Evolutionary conservation across 2,888 invertebrate species (phyloP).

Genomic region (Dastarcus helophoroides): DNA sequence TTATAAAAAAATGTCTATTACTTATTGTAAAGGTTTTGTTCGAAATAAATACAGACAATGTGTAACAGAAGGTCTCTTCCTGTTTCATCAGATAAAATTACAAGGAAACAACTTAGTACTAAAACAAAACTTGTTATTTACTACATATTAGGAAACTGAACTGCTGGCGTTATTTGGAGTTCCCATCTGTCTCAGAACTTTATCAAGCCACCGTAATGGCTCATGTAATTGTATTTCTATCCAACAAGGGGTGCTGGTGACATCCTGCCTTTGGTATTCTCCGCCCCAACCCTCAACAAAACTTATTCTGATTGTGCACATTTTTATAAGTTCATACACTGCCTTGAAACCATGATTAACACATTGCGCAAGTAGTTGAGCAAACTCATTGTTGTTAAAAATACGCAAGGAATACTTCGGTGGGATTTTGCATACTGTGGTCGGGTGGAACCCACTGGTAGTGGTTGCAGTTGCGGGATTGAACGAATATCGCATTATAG

Average conservation of each 20-base stretch:
- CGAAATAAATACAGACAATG: no score
- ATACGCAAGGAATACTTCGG: slow-evolving; percentile 95
- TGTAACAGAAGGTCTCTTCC: no score
- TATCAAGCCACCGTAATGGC: slow-evolving; percentile 96
- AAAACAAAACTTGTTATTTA: slow-evolving; percentile 3
- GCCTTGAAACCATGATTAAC: slow-evolving; percentile 98
- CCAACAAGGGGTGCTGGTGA: slow-evolving; percentile 99
- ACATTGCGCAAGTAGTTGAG: slow-evolving; percentile 86
- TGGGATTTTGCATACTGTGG: slow-evolving; percentile 98
- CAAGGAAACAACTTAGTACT: slow-evolving; percentile 4
- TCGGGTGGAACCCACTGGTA: slow-evolving; percentile 97
- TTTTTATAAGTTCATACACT: slow-evolving; percentile 97
- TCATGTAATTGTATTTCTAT: slow-evolving; percentile 97
- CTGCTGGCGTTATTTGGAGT: slow-evolving; percentile 95
- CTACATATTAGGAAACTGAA: slow-evolving; percentile 70
- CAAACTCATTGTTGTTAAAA: slow-evolving; percentile 97
- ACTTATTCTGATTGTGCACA: slow-evolving; percentile 98
- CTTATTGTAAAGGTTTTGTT: no score
- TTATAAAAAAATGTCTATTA: no score
- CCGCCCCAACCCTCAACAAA: slow-evolving; percentile 99
- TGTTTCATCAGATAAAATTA: no score
- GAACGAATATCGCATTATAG: slow-evolving; percentile 96
- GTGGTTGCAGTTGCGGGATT: slow-evolving; percentile 96
- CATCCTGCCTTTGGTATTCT: slow-evolving; percentile 97
- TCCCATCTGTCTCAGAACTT: slow-evolving; percentile 97